A percentile compares a stretch with the other conserved stretches of the same genome.
Evolutionary conservation across 2,888 invertebrate genomes (phyloP).

Genomic region (Clistopyga incitator): DNA sequence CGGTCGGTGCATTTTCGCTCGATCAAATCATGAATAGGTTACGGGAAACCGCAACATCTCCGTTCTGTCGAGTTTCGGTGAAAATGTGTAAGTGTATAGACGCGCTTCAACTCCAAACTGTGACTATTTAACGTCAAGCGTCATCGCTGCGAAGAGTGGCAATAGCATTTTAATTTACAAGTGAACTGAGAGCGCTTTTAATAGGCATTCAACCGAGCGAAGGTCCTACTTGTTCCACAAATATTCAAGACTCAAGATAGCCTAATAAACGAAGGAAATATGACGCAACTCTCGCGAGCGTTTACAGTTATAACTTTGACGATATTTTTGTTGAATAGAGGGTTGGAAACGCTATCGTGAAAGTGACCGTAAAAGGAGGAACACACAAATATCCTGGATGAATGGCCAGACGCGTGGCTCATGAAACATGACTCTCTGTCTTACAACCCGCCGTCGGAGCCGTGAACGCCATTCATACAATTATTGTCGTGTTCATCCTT

Average conservation of each 20-base stretch:
- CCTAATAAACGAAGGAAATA: neutral
- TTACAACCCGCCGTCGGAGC: constrained; percentile 1
- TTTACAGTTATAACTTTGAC: neutral
- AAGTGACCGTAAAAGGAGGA: constrained; percentile 8
- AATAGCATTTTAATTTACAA: neutral
- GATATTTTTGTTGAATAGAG: neutral
- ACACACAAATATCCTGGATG: neutral
- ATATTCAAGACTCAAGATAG: neutral
- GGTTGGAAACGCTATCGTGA: neutral
- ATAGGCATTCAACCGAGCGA: neutral
- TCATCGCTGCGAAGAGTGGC: neutral
- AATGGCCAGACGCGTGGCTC: constrained; percentile 2
- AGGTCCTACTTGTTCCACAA: neutral
- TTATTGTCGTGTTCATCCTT: neutral
- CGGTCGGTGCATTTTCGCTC: constrained; percentile 38
- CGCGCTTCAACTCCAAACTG: neutral
- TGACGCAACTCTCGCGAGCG: neutral
- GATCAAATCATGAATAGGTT: constrained; percentile 44
- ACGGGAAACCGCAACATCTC: neutral
- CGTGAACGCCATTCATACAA: constrained; percentile 13
- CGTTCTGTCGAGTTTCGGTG: neutral
- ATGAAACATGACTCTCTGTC: constrained; percentile 11
- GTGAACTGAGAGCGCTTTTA: neutral
- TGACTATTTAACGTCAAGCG: neutral
- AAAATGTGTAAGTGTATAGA: neutral